Conservation (phyloP, 1,140 invertebrate species). For the Heliconius himera region DNA sequence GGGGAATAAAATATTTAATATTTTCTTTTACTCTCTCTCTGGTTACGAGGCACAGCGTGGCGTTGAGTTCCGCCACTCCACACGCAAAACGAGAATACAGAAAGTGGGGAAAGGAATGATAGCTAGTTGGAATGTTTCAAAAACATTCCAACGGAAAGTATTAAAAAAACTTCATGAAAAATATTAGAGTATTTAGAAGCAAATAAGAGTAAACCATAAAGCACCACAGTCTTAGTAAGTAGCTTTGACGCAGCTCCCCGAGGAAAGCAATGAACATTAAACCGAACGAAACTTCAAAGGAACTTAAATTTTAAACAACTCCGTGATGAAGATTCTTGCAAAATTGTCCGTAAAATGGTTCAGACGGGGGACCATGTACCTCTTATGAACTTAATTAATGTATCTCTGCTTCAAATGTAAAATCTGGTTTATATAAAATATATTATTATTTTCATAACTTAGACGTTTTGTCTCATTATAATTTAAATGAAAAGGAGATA, state of each 20-base stretch:
- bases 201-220: constrained; percentile 48
- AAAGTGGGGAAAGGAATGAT: too few relatives aligned
- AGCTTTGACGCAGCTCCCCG: constrained; percentile 44
- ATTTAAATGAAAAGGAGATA: background rate
- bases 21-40: too few relatives aligned
- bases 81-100: too few relatives aligned
- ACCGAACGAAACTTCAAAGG: constrained; percentile 46
- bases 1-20: too few relatives aligned
- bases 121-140: too few relatives aligned
- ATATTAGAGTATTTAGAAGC: constrained; percentile 35
- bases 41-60: too few relatives aligned
- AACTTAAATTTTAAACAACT: constrained; percentile 47
- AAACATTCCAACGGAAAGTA: background rate
- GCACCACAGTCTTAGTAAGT: constrained; percentile 40
- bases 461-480: background rate
- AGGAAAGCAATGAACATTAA: constrained; percentile 47
- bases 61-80: too few relatives aligned
- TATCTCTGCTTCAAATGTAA: constrained; percentile 34
- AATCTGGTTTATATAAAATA: constrained; percentile 33
- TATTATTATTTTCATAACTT: background rate
- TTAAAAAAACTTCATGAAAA: background rate
- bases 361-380: constrained; percentile 36
- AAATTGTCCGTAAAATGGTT: constrained; percentile 43
- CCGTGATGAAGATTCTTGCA: constrained; percentile 40
- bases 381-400: constrained; percentile 44